phyloP scores from a whole-genome alignment of 1,140 invertebrate species.

The Pogonus chalceus region DNA sequence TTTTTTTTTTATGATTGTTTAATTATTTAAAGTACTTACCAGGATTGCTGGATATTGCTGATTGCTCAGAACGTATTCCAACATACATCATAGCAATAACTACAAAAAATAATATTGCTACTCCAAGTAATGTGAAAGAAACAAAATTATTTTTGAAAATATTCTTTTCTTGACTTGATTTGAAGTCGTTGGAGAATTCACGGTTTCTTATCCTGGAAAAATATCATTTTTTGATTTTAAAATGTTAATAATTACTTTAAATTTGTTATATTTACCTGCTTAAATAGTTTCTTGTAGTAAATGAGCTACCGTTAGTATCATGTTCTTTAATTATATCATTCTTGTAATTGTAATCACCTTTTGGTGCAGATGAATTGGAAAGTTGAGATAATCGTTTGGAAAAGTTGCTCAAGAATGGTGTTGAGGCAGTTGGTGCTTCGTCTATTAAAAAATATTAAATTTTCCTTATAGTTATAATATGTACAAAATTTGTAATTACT shows the following conservation, averaged over 20 bases:
- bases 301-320: conserved; percentile 25
- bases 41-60: conserved; percentile 20
- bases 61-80: conserved; percentile 38
- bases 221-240: background rate
- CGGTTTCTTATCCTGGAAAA: conserved; percentile 25
- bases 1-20: too few species aligned
- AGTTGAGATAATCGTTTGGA: conserved; percentile 47
- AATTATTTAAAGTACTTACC: conserved; percentile 22
- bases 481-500: too few species aligned
- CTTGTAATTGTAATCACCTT: conserved; percentile 22
- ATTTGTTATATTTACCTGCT: conserved; percentile 18
- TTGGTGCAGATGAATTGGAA: conserved; percentile 36
- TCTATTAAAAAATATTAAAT: too few species aligned
- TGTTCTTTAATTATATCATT: conserved; percentile 31
- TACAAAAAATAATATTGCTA: conserved; percentile 53
- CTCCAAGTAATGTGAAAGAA: conserved; percentile 48
- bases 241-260: conserved; percentile 1
- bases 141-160: conserved; percentile 50
- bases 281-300: conserved; percentile 8
- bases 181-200: conserved; percentile 38
- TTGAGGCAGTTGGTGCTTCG: conserved; percentile 35
- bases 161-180: conserved; percentile 37
- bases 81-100: conserved; percentile 54
- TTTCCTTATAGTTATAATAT: too few species aligned
- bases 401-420: conserved; percentile 56